A percentile compares a stretch with the other conserved stretches of the same genome.
These are phyloP conservation scores for Phlogophora meticulosa DNA, from an alignment of 2,888 invertebrate species.

Conservation along the genomic window DNA sequence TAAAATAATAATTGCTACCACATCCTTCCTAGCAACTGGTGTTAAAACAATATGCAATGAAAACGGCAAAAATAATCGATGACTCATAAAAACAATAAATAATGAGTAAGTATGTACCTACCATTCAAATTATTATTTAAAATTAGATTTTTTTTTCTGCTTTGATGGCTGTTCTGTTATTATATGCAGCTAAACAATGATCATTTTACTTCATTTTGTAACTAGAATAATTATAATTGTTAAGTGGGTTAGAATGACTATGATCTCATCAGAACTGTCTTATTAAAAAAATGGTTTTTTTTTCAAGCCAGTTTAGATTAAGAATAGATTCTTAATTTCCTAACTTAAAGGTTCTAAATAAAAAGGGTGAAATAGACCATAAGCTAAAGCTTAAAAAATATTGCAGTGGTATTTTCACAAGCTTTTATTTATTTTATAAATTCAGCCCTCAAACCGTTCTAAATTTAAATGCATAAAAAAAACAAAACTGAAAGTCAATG, in stretches of 20 bases:
- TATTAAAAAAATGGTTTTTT: no score
- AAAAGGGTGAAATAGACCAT: no score
- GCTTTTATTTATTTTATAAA: no score
- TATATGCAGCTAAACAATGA: neutral
- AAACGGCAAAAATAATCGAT: slow-evolving; percentile 22
- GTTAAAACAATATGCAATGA: slow-evolving; percentile 12
- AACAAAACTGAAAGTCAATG: neutral
- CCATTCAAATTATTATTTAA: slow-evolving; percentile 3
- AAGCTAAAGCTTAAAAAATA: no score
- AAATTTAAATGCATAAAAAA: slow-evolving; percentile 24
- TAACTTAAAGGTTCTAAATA: no score
- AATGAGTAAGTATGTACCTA: no score
- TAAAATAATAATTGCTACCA: slow-evolving; percentile 33
- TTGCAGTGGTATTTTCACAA: no score
- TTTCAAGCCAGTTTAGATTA: no score
- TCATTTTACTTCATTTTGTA: neutral
- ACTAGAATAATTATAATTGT: neutral
- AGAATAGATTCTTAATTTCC: no score
- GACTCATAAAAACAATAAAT: slow-evolving; percentile 25
- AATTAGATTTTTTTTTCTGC: slow-evolving; percentile 5
- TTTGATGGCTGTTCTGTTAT: neutral
- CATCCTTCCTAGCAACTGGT: slow-evolving; percentile 31
- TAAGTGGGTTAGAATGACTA: neutral
- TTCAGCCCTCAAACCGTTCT: neutral
- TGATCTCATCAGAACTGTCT: no score